Base-by-base conservation (phyloP, 2,113 vertebrate genomes). In the Lagenorhynchus albirostris region DNA sequence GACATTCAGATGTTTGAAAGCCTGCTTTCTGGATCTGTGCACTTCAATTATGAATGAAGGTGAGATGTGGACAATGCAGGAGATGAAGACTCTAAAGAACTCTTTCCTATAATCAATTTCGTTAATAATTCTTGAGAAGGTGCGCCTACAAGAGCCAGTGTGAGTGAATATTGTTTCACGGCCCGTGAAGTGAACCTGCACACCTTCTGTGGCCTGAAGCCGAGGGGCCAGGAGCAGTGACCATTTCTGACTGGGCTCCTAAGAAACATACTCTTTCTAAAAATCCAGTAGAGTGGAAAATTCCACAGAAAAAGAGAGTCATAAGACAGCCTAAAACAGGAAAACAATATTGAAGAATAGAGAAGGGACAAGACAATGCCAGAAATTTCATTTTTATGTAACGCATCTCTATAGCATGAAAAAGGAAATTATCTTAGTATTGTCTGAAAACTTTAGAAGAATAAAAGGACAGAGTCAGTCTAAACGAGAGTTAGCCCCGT, bases 381-480 rank as follows among this genome's bases (percentile, higher is more conserved):
- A 79, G 25, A 80, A 47, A 93, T 86, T 88, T 95, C 58, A 88
- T 71, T 93, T 87, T 91, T 95, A 88, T 33, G 36, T 68, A 55
- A 91, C 44, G 36, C 18, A 36, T 33, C 17, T 70, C 17, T 70
- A 53, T 13, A 93, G 47, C 10, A 68, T 8, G 0, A 58, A 63
- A 67, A 89, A 73, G 77, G 15, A 63, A 74, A 79, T 58, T 68
- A 41, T 73, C 77, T 89, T 70, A 44, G 44, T 14, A 63, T 50
- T 91, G 21, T 31, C 6, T 58, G 82, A 89, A 95, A 95, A 95
- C 83, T 44, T 38, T 23, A 10, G 60, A 44, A 29, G 62, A 86
- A 53, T 83, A 36, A 77, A 82, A 70, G 70, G 76, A 68, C 36
- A 62, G 50, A 21, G 18, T 29, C 31, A 21, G 18, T 29, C 31